Evolutionary conservation across 2,888 invertebrate species (phyloP).

Genomic region (Antheraea assamensis): DNA sequence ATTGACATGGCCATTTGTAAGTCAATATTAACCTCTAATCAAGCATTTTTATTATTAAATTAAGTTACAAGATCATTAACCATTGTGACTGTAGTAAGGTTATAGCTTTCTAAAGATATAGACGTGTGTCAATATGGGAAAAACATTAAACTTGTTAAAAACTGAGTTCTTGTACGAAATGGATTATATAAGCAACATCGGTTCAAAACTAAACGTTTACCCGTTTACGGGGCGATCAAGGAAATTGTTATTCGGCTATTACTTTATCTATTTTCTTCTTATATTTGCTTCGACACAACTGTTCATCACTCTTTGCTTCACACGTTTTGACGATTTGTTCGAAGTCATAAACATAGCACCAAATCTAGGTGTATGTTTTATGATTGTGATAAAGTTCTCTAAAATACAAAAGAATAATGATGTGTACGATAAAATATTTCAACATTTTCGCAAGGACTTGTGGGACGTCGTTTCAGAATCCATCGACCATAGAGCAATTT

Average conservation of each 20-base stretch:
- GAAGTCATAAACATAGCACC: slow-evolving; percentile 65
- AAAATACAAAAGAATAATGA: slow-evolving; percentile 50
- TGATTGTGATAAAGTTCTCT: slow-evolving; percentile 57
- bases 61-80: background rate
- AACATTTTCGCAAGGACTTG: slow-evolving; percentile 54
- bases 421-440: slow-evolving; percentile 50
- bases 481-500: slow-evolving; percentile 42
- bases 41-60: background rate
- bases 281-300: slow-evolving; percentile 53
- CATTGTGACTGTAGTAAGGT: background rate
- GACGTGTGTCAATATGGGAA: slow-evolving; percentile 25
- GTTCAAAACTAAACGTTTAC: slow-evolving; percentile 53
- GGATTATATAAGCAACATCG: slow-evolving; percentile 48
- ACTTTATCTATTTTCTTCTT: slow-evolving; percentile 41
- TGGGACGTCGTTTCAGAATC: slow-evolving; percentile 52
- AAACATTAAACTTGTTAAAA: slow-evolving; percentile 38
- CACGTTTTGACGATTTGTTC: slow-evolving; percentile 52
- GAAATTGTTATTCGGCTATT: slow-evolving; percentile 39
- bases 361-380: slow-evolving; percentile 61
- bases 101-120: background rate
- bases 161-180: slow-evolving; percentile 48
- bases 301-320: slow-evolving; percentile 47
- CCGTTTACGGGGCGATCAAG: slow-evolving; percentile 56
- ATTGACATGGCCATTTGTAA: slow-evolving; percentile 29
- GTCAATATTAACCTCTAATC: slow-evolving; percentile 24